Percentiles rank a stretch among this genome's conserved stretches.
Evolutionary conservation across 2,888 invertebrate species (phyloP).

Genomic region (Tetheella fluctuosa): DNA sequence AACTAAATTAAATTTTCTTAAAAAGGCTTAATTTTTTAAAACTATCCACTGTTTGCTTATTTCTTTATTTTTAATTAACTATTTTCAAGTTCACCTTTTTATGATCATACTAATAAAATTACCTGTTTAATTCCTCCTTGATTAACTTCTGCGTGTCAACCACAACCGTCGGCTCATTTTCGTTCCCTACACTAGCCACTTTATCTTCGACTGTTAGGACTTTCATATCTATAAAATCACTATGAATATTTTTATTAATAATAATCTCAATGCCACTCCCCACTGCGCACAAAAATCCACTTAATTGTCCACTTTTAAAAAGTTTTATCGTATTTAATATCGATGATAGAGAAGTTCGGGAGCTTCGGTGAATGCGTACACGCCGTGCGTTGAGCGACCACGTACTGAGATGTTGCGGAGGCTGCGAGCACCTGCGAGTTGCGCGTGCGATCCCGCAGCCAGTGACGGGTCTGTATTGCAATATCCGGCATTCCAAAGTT

Average conservation of each 20-base stretch:
- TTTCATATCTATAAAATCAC: constrained; percentile 61
- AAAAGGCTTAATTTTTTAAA: too few relatives aligned
- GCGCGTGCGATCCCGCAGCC: constrained; percentile 30
- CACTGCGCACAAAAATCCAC: constrained; percentile 28
- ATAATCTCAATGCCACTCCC: constrained; percentile 18
- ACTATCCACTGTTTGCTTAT: too few relatives aligned
- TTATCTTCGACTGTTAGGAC: constrained; percentile 71
- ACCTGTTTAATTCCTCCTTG: constrained; percentile 78
- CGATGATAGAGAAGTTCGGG: constrained; percentile 40
- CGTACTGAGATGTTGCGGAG: constrained; percentile 42
- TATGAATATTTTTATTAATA: constrained; percentile 16
- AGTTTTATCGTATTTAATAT: constrained; percentile 59
- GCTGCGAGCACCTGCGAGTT: constrained; percentile 45
- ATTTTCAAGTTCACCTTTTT: constrained; percentile 20
- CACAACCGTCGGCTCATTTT: constrained; percentile 68
- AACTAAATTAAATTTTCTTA: too few relatives aligned
- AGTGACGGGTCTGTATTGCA: constrained; percentile 58
- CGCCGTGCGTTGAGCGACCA: constrained; percentile 34
- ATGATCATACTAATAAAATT: constrained; percentile 23
- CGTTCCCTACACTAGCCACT: constrained; percentile 66
- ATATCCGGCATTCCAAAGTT: constrained; percentile 81
- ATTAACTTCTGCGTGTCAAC: constrained; percentile 56
- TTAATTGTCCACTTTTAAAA: constrained; percentile 15
- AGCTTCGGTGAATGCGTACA: constrained; percentile 41
- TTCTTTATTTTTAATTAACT: neutral